These are phyloP conservation scores for Carabus problematicus DNA, from an alignment of 2,888 invertebrate genomes.

Conservation along the genomic window DNA sequence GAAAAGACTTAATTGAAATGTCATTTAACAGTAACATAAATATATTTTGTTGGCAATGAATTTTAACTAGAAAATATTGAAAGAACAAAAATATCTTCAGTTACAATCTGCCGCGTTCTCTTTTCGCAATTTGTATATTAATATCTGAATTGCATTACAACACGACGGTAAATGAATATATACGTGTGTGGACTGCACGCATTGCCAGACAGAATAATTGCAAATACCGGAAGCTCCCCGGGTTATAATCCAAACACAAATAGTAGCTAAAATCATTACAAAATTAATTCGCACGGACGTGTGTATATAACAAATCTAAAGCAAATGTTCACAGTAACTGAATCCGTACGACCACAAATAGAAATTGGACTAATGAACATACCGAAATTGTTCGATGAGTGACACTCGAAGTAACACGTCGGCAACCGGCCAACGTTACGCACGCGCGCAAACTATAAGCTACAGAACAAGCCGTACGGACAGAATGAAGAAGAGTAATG, in stretches of 20 bases:
- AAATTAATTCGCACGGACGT: not conserved
- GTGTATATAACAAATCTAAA: constrained; percentile 14
- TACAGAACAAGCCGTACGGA: not conserved
- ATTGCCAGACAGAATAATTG: not conserved
- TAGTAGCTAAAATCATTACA: constrained; percentile 1
- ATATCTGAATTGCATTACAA: not conserved
- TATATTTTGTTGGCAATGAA: too few relatives aligned
- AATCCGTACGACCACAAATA: constrained; percentile 1
- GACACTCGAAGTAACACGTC: constrained; percentile 10
- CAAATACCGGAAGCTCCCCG: too few relatives aligned
- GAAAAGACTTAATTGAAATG: too few relatives aligned
- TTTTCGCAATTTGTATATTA: not conserved
- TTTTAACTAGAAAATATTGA: too few relatives aligned
- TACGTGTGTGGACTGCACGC: not conserved
- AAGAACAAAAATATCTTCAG: too few relatives aligned
- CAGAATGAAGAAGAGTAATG: constrained; percentile 6
- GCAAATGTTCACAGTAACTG: constrained; percentile 7
- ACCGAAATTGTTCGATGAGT: constrained; percentile 19
- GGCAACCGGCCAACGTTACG: constrained; percentile 4
- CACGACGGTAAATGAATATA: not conserved
- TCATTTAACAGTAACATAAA: too few relatives aligned
- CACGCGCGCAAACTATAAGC: not conserved
- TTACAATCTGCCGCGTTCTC: too few relatives aligned
- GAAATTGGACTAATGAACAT: constrained; percentile 20
- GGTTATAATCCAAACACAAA: not conserved